Evolutionary conservation across 2,113 vertebrate genomes (phyloP).

Genomic region (Solenodon paradoxus): DNA sequence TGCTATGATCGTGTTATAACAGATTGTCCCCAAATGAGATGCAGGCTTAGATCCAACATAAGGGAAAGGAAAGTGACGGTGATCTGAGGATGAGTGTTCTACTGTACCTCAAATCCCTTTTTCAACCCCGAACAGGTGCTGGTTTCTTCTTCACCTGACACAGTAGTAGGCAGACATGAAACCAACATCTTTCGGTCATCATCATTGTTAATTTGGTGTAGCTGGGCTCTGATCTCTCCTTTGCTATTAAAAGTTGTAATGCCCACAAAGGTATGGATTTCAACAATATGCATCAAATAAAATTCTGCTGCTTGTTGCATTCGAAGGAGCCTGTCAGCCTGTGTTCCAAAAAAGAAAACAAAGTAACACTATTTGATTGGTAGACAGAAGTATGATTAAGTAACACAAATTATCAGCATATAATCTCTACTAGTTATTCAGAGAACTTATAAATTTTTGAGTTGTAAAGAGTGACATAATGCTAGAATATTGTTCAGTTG

Average conservation of each 20-base stretch:
- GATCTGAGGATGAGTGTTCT: neutral
- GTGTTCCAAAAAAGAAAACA: neutral
- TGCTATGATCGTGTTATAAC: neutral
- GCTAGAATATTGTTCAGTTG: neutral
- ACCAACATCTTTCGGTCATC: slow-evolving; percentile 67
- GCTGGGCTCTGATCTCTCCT: slow-evolving; percentile 58
- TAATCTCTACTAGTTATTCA: neutral
- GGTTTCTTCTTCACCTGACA: slow-evolving; percentile 4
- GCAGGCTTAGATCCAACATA: neutral
- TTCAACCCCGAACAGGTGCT: slow-evolving; percentile 73
- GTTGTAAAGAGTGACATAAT: neutral
- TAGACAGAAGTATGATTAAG: neutral
- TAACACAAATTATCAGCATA: neutral
- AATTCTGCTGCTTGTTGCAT: slow-evolving; percentile 78
- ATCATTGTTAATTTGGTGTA: slow-evolving; percentile 56
- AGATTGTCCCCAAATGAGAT: neutral
- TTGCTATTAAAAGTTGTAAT: slow-evolving; percentile 72
- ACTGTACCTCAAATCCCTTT: slow-evolving; percentile 74
- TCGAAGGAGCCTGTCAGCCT: slow-evolving; percentile 71
- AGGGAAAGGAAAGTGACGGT: neutral
- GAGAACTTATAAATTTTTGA: neutral
- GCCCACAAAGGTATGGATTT: slow-evolving; percentile 75
- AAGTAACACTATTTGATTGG: neutral
- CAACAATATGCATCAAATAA: slow-evolving; percentile 79
- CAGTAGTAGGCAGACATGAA: slow-evolving; percentile 65